phyloP scores from a whole-genome alignment of 1,140 invertebrate species.

The Lepidurus apus region DNA sequence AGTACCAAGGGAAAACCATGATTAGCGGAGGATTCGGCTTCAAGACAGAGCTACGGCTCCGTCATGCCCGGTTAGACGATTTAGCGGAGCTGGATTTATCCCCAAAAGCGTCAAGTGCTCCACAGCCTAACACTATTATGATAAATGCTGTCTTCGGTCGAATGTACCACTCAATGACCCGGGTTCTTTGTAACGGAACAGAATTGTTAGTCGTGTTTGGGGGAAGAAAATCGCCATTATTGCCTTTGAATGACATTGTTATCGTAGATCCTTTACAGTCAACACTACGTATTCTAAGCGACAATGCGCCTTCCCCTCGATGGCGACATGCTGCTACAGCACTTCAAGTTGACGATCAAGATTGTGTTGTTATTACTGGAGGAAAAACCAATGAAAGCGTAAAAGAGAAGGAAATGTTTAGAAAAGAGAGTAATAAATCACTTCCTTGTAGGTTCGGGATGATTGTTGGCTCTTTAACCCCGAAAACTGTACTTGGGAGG shows the following conservation, averaged over 20 bases:
- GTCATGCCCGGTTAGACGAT: background rate
- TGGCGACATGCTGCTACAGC: conserved; percentile 32
- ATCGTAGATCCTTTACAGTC: conserved; percentile 19
- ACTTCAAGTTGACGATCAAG: background rate
- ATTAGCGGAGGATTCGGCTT: background rate
- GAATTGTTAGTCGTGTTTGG: background rate
- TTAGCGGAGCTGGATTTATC: background rate
- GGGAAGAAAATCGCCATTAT: background rate
- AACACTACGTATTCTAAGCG: background rate
- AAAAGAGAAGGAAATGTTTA: background rate
- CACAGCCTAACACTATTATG: background rate
- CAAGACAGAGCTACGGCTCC: background rate
- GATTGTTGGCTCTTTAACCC: conserved; percentile 41
- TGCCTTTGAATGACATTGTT: background rate
- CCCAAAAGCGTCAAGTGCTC: background rate
- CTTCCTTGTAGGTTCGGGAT: conserved; percentile 36
- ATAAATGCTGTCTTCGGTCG: background rate
- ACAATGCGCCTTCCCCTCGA: conserved; percentile 23
- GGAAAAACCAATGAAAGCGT: conserved; percentile 39
- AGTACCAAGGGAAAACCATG: background rate
- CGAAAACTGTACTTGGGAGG: conserved; percentile 12
- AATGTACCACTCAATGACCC: background rate
- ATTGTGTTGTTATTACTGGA: conserved; percentile 43
- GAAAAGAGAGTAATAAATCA: background rate
- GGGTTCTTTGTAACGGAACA: background rate